phyloP scores from a whole-genome alignment of 2,888 invertebrate species.

The Xylota sylvarum region DNA sequence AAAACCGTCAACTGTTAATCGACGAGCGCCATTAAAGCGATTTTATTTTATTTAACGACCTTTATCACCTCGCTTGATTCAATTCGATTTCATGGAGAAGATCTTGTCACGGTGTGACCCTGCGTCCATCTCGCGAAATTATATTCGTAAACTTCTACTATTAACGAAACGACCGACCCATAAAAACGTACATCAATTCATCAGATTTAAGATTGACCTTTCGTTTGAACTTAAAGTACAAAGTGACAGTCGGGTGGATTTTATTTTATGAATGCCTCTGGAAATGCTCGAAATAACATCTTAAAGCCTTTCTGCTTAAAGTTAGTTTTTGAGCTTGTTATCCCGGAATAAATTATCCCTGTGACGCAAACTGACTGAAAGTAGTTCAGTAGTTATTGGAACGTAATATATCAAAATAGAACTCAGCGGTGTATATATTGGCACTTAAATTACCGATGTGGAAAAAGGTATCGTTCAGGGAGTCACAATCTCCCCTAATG shows the following conservation, averaged over 20 bases:
- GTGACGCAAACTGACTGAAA: background rate
- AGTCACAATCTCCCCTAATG: background rate
- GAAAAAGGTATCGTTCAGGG: conserved; percentile 8
- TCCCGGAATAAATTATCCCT: background rate
- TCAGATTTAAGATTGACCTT: conserved; percentile 6
- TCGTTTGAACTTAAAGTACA: background rate
- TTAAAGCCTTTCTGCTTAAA: background rate
- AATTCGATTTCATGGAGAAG: conserved; percentile 13
- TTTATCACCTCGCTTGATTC: conserved; percentile 16
- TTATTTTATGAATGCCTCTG: background rate
- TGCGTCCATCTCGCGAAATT: background rate
- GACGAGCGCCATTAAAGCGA: conserved; percentile 10
- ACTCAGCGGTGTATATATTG: background rate
- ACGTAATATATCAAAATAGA: conserved; percentile 3
- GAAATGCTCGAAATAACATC: background rate
- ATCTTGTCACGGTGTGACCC: background rate
- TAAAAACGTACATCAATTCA: conserved; percentile 1
- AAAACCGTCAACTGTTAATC: conserved; percentile 41
- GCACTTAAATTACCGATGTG: conserved; percentile 13
- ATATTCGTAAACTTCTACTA: conserved; percentile 6
- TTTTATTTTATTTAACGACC: conserved; percentile 17
- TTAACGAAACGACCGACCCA: conserved; percentile 18
- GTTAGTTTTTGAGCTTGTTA: background rate
- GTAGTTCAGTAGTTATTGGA: background rate
- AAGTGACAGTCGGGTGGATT: background rate